Percentiles rank a stretch among this genome's conserved stretches.
Evolutionary conservation across 2,797 vertebrate species (phyloP).

Genomic region (Myotis vivesi): DNA sequence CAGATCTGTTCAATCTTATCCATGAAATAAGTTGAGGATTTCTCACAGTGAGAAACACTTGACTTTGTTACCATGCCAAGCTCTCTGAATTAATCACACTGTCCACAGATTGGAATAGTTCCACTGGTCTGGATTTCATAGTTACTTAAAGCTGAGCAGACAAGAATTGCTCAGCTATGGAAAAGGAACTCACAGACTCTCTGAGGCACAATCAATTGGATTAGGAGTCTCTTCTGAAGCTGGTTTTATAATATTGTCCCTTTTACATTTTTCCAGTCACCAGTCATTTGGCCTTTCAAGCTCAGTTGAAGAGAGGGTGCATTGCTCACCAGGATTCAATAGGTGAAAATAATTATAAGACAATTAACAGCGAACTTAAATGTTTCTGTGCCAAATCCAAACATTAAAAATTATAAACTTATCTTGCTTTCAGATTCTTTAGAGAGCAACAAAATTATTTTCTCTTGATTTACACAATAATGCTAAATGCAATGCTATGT

Average conservation of each 20-base stretch:
- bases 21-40: constrained; percentile 64
- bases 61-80: constrained; percentile 65
- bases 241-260: constrained; percentile 51
- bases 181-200: constrained; percentile 66
- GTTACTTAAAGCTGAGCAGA: constrained; percentile 63
- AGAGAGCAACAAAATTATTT: not conserved
- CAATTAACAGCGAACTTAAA: constrained; percentile 42
- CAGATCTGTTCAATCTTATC: constrained; percentile 53
- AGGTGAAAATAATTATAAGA: constrained; percentile 48
- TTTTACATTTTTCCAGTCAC: constrained; percentile 60
- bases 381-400: not conserved
- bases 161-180: constrained; percentile 56
- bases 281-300: constrained; percentile 35
- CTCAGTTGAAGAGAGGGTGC: not conserved
- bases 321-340: not conserved
- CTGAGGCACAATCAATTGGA: constrained; percentile 75
- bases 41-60: constrained; percentile 69
- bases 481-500: constrained; percentile 20
- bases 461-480: constrained; percentile 31
- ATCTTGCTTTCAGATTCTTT: constrained; percentile 35
- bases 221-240: constrained; percentile 63
- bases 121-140: constrained; percentile 64
- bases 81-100: constrained; percentile 69
- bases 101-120: constrained; percentile 62
- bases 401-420: constrained; percentile 4